These are phyloP conservation scores for Sciurus carolinensis DNA, from an alignment of 2,797 vertebrate species.

Conservation along the genomic window DNA sequence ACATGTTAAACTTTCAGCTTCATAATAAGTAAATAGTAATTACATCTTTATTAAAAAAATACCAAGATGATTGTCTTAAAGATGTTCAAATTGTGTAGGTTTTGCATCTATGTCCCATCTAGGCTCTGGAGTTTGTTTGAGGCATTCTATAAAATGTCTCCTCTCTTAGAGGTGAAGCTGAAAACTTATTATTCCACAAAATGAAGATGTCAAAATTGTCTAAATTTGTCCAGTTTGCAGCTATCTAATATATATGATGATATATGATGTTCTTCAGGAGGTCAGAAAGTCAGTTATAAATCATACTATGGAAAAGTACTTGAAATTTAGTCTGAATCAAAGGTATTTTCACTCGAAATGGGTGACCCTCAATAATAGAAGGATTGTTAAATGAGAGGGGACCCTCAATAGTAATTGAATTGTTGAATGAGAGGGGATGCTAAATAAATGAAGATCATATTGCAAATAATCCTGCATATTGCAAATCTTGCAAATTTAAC, in stretches of 20 bases:
- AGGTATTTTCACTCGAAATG: background rate
- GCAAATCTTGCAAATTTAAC: background rate
- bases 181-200: slow-evolving; percentile 3
- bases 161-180: background rate
- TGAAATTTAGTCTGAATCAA: background rate
- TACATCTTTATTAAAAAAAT: background rate
- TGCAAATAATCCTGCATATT: background rate
- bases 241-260: background rate
- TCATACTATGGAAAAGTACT: background rate
- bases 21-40: background rate
- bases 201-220: background rate
- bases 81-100: background rate
- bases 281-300: background rate
- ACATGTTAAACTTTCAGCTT: background rate
- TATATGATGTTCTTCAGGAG: background rate
- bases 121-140: background rate
- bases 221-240: background rate
- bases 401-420: background rate
- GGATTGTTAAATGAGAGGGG: background rate
- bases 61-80: background rate
- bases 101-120: background rate
- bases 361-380: background rate
- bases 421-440: background rate
- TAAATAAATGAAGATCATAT: background rate
- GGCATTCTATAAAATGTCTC: background rate